Conservation (phyloP, 1,140 invertebrate genomes). For the Tribolium madens region DNA sequence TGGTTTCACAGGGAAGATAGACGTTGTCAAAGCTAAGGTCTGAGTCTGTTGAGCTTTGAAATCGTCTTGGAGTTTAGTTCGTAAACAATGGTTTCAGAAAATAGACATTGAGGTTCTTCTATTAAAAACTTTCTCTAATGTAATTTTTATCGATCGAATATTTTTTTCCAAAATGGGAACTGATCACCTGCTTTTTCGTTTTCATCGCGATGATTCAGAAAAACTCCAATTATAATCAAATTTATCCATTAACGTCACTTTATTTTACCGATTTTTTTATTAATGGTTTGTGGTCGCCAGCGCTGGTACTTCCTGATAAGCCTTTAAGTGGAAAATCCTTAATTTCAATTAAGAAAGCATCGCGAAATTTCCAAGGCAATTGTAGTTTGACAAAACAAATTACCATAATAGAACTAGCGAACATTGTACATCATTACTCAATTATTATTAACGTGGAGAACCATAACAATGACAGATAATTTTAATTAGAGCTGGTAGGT, state of each 20-base stretch:
- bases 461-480: slow-evolving; percentile 21
- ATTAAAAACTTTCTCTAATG: background rate
- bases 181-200: background rate
- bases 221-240: background rate
- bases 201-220: background rate
- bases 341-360: slow-evolving; percentile 11
- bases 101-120: background rate
- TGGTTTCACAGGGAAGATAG: background rate
- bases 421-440: background rate
- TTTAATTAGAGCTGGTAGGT: too few relatives aligned
- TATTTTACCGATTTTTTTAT: background rate
- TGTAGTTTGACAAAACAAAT: slow-evolving; percentile 1
- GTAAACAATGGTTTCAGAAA: background rate
- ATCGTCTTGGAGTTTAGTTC: background rate
- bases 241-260: background rate
- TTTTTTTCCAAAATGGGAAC: background rate
- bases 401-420: slow-evolving; percentile 2
- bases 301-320: background rate
- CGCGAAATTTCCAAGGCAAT: slow-evolving; percentile 20
- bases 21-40: background rate
- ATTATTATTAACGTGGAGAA: slow-evolving; percentile 13
- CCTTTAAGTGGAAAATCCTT: slow-evolving; percentile 23
- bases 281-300: background rate
- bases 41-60: background rate
- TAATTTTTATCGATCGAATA: background rate